Evolutionary conservation across 2,888 invertebrate species (phyloP).

Genomic region (Platypus cylindrus): DNA sequence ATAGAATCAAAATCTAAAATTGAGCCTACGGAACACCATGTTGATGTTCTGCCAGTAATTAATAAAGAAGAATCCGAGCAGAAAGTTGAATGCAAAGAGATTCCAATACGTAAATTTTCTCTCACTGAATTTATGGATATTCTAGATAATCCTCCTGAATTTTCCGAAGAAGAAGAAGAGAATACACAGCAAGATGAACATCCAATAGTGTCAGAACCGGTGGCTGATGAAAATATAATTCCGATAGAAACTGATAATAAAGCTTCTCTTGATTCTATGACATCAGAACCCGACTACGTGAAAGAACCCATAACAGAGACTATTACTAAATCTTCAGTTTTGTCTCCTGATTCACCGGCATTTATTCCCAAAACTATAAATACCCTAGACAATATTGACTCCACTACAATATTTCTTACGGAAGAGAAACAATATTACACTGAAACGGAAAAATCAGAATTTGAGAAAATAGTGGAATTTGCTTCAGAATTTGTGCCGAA

Average conservation of each 20-base stretch:
- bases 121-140: conserved; percentile 21
- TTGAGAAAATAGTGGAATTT: conserved; percentile 28
- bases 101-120: conserved; percentile 20
- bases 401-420: conserved; percentile 12
- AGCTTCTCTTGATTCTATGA: background rate
- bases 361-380: conserved; percentile 11
- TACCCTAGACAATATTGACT: conserved; percentile 4
- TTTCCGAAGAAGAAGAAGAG: conserved; percentile 22
- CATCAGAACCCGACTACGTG: too few species aligned
- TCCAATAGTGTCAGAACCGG: background rate
- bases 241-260: conserved; percentile 1
- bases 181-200: conserved; percentile 1
- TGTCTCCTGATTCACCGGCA: conserved; percentile 17
- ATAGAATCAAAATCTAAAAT: too few species aligned
- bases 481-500: conserved; percentile 30
- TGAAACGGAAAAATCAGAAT: conserved; percentile 17
- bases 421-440: conserved; percentile 11
- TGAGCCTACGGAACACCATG: too few species aligned
- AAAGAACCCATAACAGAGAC: conserved; percentile 4
- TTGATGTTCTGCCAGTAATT: too few species aligned
- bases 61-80: background rate
- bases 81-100: conserved; percentile 19
- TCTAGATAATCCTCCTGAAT: conserved; percentile 25
- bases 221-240: background rate
- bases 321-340: conserved; percentile 9